Conservation (phyloP, 2,888 invertebrate genomes). For the Himalopsyche japonica region DNA sequence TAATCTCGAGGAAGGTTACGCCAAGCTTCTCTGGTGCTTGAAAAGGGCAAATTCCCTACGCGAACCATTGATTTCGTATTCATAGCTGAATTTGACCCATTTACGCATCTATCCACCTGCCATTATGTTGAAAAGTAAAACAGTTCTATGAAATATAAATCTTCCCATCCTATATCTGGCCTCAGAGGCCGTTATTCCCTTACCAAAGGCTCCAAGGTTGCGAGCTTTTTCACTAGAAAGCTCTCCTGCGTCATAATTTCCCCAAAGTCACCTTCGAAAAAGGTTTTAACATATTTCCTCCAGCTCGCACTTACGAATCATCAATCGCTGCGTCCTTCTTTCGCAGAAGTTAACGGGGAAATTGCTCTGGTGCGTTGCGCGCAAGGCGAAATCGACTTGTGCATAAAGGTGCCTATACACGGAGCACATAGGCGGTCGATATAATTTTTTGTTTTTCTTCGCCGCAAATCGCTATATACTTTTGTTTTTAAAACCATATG, state of each 20-base stretch:
- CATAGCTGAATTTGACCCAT: not conserved
- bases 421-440: not conserved
- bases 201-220: not conserved
- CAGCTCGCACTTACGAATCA: not conserved
- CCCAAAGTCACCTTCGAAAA: constrained; percentile 39
- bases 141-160: constrained; percentile 8
- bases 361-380: constrained; percentile 28
- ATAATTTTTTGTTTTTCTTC: not conserved
- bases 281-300: not conserved
- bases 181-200: not conserved
- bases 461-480: too few relatives aligned
- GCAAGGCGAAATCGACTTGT: constrained; percentile 25
- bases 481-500: too few relatives aligned
- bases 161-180: not conserved
- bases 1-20: not conserved
- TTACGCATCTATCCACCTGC: not conserved
- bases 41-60: not conserved
- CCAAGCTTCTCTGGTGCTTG: not conserved
- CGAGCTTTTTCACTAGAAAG: not conserved
- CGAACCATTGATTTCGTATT: not conserved
- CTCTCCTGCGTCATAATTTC: constrained; percentile 34
- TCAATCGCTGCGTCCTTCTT: constrained; percentile 8
- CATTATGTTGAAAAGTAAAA: not conserved
- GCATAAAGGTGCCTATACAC: constrained; percentile 21
- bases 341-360: constrained; percentile 18